Percentiles rank a stretch among this genome's conserved stretches.
phyloP scores from a whole-genome alignment of 2,888 invertebrate species.

The Lasius platythorax region DNA sequence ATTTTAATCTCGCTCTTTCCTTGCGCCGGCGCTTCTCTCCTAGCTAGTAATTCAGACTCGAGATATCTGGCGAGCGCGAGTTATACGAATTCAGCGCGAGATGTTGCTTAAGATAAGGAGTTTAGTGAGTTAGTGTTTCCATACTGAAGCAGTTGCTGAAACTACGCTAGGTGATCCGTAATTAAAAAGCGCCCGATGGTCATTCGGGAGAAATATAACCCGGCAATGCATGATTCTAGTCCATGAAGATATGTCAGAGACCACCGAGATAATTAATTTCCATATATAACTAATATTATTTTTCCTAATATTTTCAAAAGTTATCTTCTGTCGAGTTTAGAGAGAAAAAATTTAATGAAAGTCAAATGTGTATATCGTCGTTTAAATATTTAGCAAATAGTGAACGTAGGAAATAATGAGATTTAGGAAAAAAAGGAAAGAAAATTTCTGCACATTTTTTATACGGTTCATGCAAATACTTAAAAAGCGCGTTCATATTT shows the following conservation, averaged over 20 bases:
- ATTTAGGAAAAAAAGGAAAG: background rate
- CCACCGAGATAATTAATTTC: constrained; percentile 21
- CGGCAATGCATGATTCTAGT: constrained; percentile 60
- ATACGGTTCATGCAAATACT: background rate
- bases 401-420: background rate
- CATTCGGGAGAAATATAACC: constrained; percentile 65
- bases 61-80: constrained; percentile 77
- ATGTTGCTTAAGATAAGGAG: constrained; percentile 81
- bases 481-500: background rate
- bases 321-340: background rate
- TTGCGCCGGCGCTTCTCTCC: constrained; percentile 58
- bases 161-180: constrained; percentile 75
- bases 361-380: background rate
- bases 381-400: background rate
- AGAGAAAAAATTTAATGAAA: background rate
- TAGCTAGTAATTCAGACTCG: constrained; percentile 75
- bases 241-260: background rate
- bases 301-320: background rate
- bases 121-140: constrained; percentile 79
- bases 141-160: constrained; percentile 73
- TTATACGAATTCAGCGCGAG: constrained; percentile 80
- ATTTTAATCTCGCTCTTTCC: constrained; percentile 80
- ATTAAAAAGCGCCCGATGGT: constrained; percentile 77
- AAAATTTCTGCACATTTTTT: background rate
- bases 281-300: background rate